Evolutionary conservation across 2,888 invertebrate species (phyloP).

Genomic region (Cantharis nigra): DNA sequence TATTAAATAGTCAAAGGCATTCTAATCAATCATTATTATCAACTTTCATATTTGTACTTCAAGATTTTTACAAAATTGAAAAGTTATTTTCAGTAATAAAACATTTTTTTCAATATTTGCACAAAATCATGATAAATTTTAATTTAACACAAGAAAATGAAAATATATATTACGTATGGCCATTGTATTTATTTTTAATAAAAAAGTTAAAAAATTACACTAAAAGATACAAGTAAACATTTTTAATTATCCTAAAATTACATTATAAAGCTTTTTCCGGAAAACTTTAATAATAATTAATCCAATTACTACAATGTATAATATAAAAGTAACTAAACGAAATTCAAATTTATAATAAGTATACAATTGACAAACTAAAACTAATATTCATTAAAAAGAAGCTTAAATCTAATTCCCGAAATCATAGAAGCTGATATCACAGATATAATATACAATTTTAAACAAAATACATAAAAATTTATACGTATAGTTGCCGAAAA

Average conservation of each 20-base stretch:
- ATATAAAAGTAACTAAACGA: background rate
- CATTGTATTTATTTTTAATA: background rate
- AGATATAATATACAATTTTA: slow-evolving; percentile 44
- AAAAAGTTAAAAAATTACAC: background rate
- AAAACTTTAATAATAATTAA: background rate
- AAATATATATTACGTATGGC: background rate
- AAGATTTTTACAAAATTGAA: background rate
- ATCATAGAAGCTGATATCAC: slow-evolving; percentile 55
- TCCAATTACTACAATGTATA: background rate
- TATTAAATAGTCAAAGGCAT: no score
- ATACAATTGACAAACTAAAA: background rate
- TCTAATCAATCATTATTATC: background rate
- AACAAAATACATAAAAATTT: slow-evolving; percentile 26
- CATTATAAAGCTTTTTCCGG: background rate
- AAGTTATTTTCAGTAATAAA: background rate
- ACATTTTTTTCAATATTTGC: no score
- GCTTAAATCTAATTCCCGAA: slow-evolving; percentile 36
- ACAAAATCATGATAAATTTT: no score
- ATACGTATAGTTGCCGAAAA: slow-evolving; percentile 22
- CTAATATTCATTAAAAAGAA: slow-evolving; percentile 4
- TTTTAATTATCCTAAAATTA: background rate
- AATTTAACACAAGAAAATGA: background rate
- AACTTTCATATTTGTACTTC: background rate
- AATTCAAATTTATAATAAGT: background rate
- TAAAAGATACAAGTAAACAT: background rate